Base-by-base conservation (phyloP, 2,113 vertebrate species). In the Rana temporaria region DNA sequence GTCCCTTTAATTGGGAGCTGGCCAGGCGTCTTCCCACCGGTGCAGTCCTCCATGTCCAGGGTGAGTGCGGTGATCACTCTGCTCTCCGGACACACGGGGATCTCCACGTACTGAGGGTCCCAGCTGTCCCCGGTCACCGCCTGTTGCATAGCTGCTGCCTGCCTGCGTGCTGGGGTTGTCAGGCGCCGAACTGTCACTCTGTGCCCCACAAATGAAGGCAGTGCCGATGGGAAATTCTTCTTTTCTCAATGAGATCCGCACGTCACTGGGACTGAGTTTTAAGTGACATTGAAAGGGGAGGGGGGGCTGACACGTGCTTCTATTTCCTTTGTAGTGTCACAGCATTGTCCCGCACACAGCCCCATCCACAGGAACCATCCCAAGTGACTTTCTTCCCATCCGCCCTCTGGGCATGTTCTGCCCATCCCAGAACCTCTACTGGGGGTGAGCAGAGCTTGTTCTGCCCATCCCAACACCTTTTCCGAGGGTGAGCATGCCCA, bases 241-340 rank as follows among this genome's bases (percentile, higher is more conserved):
- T 83, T 85, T 81, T 84, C 88, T 88, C 85, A 78, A 88, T 79
- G 87, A 81, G 82, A 82, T 85, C 83, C 85, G 86, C 81, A 86
- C 85, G 89, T 91, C 88, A 91, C 88, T 88, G 89, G 84, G 85
- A 80, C 70, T 69, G 82, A 24, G 84, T 86, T 90, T 88, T 68
- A 48, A 59, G 81, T 82, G 81, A 76, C 81, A 82, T 82, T 82
- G 72, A 82, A 69, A 6, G 34, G 15, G 69, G 55, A 30, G 48
- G 79, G 74, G 74, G 60, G 69, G 68, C 22, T 34, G 14, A 20
- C 68, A 82, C 55, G 53, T 67, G 63, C 71, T 59, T 74, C 15
- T 34, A 74, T 75, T 56, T 74, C 69, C 80, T 74, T 82, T 82
- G 80, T 82, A 82, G 70, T 82, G 48, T 18, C 18, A 48, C 70